Percentiles rank a stretch among this genome's conserved stretches.
Conservation (phyloP, 1,140 invertebrate genomes). For the Branchinecta lynchi region DNA sequence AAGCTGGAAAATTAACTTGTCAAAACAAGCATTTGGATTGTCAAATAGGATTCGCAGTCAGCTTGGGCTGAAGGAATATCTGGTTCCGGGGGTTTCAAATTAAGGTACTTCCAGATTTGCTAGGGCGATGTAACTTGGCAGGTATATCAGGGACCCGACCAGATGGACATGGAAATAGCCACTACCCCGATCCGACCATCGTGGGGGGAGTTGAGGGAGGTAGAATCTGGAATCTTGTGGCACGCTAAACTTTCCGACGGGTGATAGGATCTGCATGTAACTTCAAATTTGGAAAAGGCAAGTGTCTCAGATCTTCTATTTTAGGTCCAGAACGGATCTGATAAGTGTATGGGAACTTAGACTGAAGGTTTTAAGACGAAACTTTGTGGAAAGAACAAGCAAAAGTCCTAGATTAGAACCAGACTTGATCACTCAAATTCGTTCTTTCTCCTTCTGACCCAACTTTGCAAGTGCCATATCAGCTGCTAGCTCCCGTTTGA, state of each 20-base stretch:
- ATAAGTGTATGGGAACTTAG: neutral
- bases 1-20: too few relatives aligned
- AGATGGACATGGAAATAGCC: neutral
- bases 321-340: neutral
- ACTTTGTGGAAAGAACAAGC: neutral
- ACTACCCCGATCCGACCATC: conserved; percentile 2
- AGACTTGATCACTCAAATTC: too few relatives aligned
- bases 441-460: too few relatives aligned
- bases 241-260: neutral
- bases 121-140: conserved; percentile 1
- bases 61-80: neutral
- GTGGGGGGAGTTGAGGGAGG: neutral
- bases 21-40: too few relatives aligned
- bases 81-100: neutral
- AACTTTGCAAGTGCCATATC: too few relatives aligned
- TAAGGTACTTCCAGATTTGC: neutral
- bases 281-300: neutral
- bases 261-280: neutral
- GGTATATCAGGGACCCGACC: conserved; percentile 3
- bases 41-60: neutral
- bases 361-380: neutral
- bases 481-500: too few relatives aligned
- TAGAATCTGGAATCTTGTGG: neutral
- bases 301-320: neutral
- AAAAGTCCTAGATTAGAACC: conserved; percentile 4